phyloP scores from a whole-genome alignment of 2,888 invertebrate species.

The Charanyca ferruginea region DNA sequence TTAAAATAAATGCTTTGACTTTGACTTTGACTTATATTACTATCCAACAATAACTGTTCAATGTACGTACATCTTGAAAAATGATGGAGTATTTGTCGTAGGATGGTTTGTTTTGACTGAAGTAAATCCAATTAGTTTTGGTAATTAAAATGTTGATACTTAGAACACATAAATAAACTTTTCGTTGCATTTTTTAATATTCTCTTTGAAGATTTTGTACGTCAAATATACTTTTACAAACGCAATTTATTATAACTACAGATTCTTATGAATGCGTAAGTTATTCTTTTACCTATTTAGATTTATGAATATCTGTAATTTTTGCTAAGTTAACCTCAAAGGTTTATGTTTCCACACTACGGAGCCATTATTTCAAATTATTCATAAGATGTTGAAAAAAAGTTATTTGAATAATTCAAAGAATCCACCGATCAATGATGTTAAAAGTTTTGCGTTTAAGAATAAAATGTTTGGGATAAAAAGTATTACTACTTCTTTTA shows the following conservation, averaged over 20 bases:
- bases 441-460: slow-evolving; percentile 16
- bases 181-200: neutral
- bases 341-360: slow-evolving; percentile 27
- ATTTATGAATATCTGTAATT: slow-evolving; percentile 7
- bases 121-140: too few species aligned
- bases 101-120: too few species aligned
- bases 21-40: too few species aligned
- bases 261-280: slow-evolving; percentile 21
- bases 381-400: slow-evolving; percentile 20
- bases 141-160: neutral
- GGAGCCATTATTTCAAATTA: slow-evolving; percentile 41
- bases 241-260: slow-evolving; percentile 12
- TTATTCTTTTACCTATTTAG: slow-evolving; percentile 8
- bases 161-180: neutral
- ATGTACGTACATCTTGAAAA: too few species aligned
- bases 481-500: neutral
- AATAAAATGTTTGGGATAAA: neutral
- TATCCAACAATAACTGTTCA: too few species aligned
- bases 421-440: slow-evolving; percentile 28
- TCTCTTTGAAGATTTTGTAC: neutral
- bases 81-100: too few species aligned
- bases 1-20: too few species aligned
- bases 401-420: slow-evolving; percentile 54
- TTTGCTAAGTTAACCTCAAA: slow-evolving; percentile 5
- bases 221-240: neutral